Evolutionary conservation across 2,888 invertebrate genomes (phyloP), one percentile per base, ranked within the genome.

Genomic region (Aporophyla nigra): DNA sequence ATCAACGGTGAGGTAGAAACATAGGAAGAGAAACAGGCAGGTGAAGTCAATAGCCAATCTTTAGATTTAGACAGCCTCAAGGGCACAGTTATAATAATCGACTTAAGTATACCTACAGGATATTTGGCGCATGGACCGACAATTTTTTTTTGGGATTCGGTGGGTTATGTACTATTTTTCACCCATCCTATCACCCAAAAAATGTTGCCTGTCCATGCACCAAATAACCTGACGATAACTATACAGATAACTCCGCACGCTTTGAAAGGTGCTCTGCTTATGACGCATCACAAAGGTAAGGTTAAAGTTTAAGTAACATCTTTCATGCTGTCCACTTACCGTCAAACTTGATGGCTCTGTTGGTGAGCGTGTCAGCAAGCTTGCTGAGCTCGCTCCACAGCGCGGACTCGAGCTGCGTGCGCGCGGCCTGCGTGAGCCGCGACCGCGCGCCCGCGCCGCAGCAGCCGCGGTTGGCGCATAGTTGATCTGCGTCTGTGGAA

Each of bases 291-390:
- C 19, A 19, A 19, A 59, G 9, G 33, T 59, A 33, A 9, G 9
- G 27, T 33, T 59, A 33, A 27, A 24, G 14, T 56, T 0, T 14
- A 56, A 7, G 58, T 19, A 59, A 59, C 19, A 9, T 19, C 33
- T 33, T 10, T 33, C 21, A 21, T 5, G 21, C 0, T 33, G 5
- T 1, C 1, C 2, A 54, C 98, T 98, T 95, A 99, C 99, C 98
- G 93, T 99, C 98, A 95, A 99, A 99, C 93, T 98, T 98, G 90
- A 97, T 97, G 61, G 98, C 98, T 92, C 98, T 97, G 86, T 97
- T 97, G 71, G 97, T 97, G 90, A 99, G 97, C 84, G 98, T 97
- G 76, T 98, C 97, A 40, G 98, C 97, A 81, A 99, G 97, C 92
- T 98, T 98, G 87, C 97, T 97, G 78, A 99, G 98, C 87, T 98